These are phyloP conservation scores for Pogonomyrmex barbatus DNA, from an alignment of 1,140 invertebrate species.

Conservation along the genomic window DNA sequence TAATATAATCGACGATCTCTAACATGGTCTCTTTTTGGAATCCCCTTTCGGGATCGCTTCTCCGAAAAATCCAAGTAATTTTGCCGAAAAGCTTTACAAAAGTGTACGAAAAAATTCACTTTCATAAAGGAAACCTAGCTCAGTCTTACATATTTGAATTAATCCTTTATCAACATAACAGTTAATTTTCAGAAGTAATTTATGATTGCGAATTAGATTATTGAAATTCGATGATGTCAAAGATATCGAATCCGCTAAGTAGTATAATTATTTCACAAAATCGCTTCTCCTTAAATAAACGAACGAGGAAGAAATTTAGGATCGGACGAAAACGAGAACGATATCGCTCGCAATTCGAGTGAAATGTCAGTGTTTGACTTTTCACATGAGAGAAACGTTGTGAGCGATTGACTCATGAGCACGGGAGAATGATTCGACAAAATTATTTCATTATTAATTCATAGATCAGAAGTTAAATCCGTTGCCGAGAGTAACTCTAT, in stretches of 20 bases:
- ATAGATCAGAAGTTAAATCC: conserved; percentile 57
- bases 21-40: conserved; percentile 69
- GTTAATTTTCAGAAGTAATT: not conserved
- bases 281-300: not conserved
- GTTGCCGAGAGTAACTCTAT: not conserved
- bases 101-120: not conserved
- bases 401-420: conserved; percentile 69
- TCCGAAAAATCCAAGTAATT: not conserved
- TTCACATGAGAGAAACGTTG: conserved; percentile 66
- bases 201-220: too few species aligned
- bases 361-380: conserved; percentile 79
- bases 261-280: not conserved
- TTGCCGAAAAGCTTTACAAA: not conserved
- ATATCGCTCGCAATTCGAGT: conserved; percentile 64
- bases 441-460: conserved; percentile 17
- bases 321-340: not conserved
- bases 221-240: not conserved
- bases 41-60: not conserved
- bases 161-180: not conserved
- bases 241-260: not conserved
- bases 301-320: conserved; percentile 24
- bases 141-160: too few species aligned
- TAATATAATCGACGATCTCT: conserved; percentile 79
- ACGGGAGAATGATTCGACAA: conserved; percentile 46
- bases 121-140: not conserved